Conservation (phyloP, 1,140 invertebrate species). For the Ptiloglossa arizonensis region DNA sequence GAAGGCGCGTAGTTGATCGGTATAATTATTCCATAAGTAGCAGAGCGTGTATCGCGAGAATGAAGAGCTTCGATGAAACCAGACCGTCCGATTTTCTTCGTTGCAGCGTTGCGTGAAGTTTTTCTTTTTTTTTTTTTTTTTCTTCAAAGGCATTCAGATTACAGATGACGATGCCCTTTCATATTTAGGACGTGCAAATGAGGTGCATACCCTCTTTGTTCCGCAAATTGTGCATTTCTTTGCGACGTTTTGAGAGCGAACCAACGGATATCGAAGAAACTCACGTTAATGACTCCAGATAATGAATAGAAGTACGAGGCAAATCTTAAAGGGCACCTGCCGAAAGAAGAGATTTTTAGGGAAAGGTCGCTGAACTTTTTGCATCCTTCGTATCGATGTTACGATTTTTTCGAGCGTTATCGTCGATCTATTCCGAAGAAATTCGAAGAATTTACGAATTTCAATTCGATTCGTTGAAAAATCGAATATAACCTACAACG, state of each 20-base stretch:
- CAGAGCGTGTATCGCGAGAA: not conserved
- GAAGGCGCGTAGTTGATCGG: not conserved
- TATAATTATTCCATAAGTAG: not conserved
- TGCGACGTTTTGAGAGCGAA: conserved; percentile 35
- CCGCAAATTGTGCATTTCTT: conserved; percentile 33
- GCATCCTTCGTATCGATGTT: too few species aligned
- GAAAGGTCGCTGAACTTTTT: not conserved
- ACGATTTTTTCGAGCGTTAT: too few species aligned
- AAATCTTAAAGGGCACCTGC: conserved; percentile 17
- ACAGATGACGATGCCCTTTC: conserved; percentile 26
- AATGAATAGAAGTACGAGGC: conserved; percentile 29
- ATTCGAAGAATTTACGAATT: too few species aligned
- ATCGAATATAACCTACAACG: too few species aligned
- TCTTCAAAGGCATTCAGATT: conserved; percentile 29
- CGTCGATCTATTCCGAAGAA: too few species aligned
- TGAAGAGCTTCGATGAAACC: conserved; percentile 9
- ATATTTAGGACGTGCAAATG: conserved; percentile 47
- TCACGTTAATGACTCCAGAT: conserved; percentile 40
- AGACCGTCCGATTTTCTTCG: not conserved
- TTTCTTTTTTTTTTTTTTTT: too few species aligned
- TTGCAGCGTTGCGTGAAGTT: conserved; percentile 3
- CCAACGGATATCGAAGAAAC: conserved; percentile 36
- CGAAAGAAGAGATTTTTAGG: not conserved
- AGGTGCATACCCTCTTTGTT: conserved; percentile 33
- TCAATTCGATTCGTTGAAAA: too few species aligned